Conservation (phyloP, 2,888 invertebrate species). For the Apocheima hispidaria region DNA sequence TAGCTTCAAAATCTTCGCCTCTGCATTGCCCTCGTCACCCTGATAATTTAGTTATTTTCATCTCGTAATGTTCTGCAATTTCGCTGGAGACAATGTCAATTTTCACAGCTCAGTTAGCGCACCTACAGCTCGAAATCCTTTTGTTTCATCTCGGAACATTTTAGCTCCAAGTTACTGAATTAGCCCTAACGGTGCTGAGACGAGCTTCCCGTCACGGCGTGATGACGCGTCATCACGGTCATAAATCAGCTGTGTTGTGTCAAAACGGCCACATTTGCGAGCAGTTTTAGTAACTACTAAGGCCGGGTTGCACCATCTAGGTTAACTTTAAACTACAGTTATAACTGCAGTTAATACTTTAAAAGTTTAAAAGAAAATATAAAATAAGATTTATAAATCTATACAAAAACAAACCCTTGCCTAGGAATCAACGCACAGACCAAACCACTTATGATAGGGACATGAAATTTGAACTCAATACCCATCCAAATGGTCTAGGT, state of each 20-base stretch:
- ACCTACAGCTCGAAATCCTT: background rate
- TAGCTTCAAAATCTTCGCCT: background rate
- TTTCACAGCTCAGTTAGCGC: background rate
- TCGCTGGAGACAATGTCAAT: background rate
- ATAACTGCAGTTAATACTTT: too few relatives aligned
- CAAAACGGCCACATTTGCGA: background rate
- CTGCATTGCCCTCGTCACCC: background rate
- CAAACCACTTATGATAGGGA: too few relatives aligned
- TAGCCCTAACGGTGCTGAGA: background rate
- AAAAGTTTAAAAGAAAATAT: too few relatives aligned
- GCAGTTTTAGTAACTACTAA: background rate
- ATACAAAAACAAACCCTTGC: too few relatives aligned
- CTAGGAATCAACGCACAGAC: too few relatives aligned
- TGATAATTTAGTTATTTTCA: slow-evolving; percentile 9
- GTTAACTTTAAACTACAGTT: too few relatives aligned
- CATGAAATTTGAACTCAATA: too few relatives aligned
- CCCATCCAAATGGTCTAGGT: too few relatives aligned
- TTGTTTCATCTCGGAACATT: slow-evolving; percentile 5
- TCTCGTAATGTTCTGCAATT: slow-evolving; percentile 1
- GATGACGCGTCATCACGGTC: background rate
- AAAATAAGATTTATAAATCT: too few relatives aligned
- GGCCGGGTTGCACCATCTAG: too few relatives aligned
- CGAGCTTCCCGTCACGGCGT: background rate
- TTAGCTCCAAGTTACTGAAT: slow-evolving; percentile 1
- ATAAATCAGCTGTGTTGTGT: slow-evolving; percentile 3